phyloP scores from a whole-genome alignment of 2,113 vertebrate genomes.

The Pteruthius melanotis region DNA sequence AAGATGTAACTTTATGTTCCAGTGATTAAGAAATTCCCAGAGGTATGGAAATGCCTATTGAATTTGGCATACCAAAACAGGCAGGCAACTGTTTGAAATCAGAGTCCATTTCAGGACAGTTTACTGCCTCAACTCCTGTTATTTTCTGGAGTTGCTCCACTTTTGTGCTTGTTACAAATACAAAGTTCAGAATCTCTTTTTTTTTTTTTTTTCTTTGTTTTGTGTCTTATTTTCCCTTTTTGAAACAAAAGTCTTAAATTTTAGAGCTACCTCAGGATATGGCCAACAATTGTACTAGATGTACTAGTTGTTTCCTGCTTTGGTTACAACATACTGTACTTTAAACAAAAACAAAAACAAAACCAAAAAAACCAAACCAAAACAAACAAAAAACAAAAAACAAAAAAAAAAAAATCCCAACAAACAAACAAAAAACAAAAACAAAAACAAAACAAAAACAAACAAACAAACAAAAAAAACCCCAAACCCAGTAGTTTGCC shows the following conservation, averaged over 20 bases:
- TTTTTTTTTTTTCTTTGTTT: not conserved
- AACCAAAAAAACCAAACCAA: no score
- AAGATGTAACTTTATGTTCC: not conserved
- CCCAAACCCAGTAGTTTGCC: no score
- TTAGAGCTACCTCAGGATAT: not conserved
- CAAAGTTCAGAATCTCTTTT: not conserved
- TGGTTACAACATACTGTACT: not conserved
- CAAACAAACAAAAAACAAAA: no score
- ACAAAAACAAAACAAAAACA: no score
- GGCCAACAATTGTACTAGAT: not conserved
- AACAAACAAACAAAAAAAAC: no score
- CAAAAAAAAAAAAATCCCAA: no score
- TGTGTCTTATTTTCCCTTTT: not conserved
- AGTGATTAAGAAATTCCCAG: not conserved
- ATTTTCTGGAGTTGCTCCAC: not conserved
- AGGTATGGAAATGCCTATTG: not conserved
- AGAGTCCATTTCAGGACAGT: not conserved
- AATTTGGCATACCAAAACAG: not conserved
- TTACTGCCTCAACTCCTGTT: not conserved
- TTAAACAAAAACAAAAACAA: not conserved
- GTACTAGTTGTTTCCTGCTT: not conserved
- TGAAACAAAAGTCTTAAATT: not conserved
- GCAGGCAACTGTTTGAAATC: not conserved
- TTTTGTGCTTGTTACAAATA: not conserved
- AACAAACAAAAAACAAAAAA: no score